Evolutionary conservation across 92 coral and sea anemone species (phyloP).

Genomic region (Zoanthus sansibaricus): DNA sequence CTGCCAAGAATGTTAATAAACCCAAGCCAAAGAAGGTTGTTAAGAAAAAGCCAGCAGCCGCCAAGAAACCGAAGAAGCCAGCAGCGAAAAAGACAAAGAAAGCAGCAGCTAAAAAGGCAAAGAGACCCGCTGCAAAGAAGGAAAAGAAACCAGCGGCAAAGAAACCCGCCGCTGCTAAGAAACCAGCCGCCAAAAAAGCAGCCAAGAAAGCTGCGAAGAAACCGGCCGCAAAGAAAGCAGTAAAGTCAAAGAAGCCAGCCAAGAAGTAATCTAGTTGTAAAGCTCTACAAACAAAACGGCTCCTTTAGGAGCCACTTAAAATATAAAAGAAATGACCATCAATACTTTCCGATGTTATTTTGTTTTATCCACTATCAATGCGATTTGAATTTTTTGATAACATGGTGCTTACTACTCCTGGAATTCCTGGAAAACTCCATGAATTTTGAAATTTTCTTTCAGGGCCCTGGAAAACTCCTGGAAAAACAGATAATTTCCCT

Average conservation of each 20-base stretch:
- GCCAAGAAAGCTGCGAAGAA: background rate
- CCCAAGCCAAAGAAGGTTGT: constrained; percentile 41
- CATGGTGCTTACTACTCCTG: too few species aligned
- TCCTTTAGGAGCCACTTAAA: constrained; percentile 93
- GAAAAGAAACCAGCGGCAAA: constrained; percentile 46
- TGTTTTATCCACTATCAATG: too few species aligned
- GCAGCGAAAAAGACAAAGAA: constrained; percentile 22
- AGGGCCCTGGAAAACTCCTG: too few species aligned
- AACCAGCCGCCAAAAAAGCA: constrained; percentile 42
- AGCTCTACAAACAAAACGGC: constrained; percentile 56
- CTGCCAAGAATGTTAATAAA: constrained; percentile 41
- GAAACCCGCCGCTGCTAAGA: constrained; percentile 41
- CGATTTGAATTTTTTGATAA: too few species aligned
- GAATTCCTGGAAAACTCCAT: too few species aligned
- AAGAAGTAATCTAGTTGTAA: constrained; percentile 34
- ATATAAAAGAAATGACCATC: constrained; percentile 53
- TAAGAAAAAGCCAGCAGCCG: constrained; percentile 66
- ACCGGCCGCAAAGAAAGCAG: too few species aligned
- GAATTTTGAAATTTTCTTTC: too few species aligned
- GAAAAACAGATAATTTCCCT: too few species aligned
- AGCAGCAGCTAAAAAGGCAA: constrained; percentile 47
- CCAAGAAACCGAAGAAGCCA: constrained; percentile 53
- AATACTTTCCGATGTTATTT: too few species aligned
- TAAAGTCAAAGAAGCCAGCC: background rate
- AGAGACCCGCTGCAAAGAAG: constrained; percentile 54